Base-by-base conservation (phyloP, 2,888 invertebrate species). In the Heliconius sara region DNA sequence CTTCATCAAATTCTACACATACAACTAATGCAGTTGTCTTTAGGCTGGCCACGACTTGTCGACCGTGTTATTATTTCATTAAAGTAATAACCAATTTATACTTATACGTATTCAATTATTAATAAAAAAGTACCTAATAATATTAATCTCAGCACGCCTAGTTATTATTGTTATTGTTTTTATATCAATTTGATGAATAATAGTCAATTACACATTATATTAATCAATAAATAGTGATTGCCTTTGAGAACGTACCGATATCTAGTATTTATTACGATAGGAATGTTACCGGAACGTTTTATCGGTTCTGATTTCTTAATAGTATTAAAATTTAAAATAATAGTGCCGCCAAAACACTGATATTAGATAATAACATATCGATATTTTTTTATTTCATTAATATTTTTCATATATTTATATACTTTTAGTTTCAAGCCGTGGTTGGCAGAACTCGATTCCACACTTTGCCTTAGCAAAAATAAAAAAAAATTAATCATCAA, bases 171-270 rank as follows among this genome's bases (percentile, higher is more conserved):
- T n/a, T 9, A 60, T 12, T 63, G 12, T 25, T 68, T 43, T 25
- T 12, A 10, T 10, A 43, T 39, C 13, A 68, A 6, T 43, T 68
- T n/a, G 5, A 68, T 25, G 39, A n/a, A 68, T 68, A 43, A 68
- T 68, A 25, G 39, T 5, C 39, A 39, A 39, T 68, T 39, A 39
- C 0, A 19, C 39, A 39, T 43, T 13, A 43, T 25, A 68, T 68
- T n/a, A n/a, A 68, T 67, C 67, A 34, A 68, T 13, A n/a, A 43
- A 68, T 9, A 68, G 68, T 43, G 13, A 43, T 43, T 68, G 43
- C 2, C 68, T 68, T 68, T 68, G 68, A 12, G n/a, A 68, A 43
- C 1, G n/a, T 68, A 43, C 10, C 39, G n/a, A 68, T 68, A 68
- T 39, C 39, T 67, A n/a, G 5, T 12, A 67, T n/a, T 39, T 67